Evolutionary conservation across 1,140 invertebrate species (phyloP).

Genomic region (Cardiocondyla obscurior): DNA sequence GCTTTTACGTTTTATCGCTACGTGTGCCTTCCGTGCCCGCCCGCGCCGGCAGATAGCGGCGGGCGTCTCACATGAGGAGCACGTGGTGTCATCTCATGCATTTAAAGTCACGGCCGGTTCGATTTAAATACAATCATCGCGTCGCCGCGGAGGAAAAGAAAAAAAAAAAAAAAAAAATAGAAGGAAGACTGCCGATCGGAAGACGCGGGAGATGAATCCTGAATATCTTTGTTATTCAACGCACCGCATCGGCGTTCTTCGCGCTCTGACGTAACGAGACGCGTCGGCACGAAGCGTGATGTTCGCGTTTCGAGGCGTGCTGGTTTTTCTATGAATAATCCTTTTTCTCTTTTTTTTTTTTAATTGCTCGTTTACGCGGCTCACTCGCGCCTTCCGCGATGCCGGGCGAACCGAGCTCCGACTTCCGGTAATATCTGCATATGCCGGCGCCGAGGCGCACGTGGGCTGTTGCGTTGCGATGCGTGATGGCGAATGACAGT

Average conservation of each 20-base stretch:
- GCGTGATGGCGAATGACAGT: not conserved
- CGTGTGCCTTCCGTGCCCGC: not conserved
- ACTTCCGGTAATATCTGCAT: constrained; percentile 5
- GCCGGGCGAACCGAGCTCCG: not conserved
- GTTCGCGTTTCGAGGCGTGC: no score
- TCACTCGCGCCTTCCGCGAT: not conserved
- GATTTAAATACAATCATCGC: constrained; percentile 46
- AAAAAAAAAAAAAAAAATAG: no score
- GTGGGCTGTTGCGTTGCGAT: not conserved
- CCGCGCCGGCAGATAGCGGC: not conserved
- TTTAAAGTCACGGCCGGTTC: not conserved
- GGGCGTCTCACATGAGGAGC: not conserved
- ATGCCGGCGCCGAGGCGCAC: not conserved
- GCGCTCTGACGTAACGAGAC: not conserved
- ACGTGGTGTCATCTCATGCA: not conserved
- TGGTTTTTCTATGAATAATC: no score
- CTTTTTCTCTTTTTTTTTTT: not conserved
- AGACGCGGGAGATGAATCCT: not conserved
- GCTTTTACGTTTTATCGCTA: not conserved
- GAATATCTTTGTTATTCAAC: not conserved
- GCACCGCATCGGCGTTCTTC: not conserved
- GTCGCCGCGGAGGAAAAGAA: not conserved
- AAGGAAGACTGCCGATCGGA: not conserved
- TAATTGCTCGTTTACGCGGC: not conserved
- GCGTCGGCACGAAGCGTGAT: not conserved